Percentiles rank a stretch among this genome's conserved stretches.
These are phyloP conservation scores for Oceanites oceanicus DNA, from an alignment of 2,113 vertebrate species.

Conservation along the genomic window DNA sequence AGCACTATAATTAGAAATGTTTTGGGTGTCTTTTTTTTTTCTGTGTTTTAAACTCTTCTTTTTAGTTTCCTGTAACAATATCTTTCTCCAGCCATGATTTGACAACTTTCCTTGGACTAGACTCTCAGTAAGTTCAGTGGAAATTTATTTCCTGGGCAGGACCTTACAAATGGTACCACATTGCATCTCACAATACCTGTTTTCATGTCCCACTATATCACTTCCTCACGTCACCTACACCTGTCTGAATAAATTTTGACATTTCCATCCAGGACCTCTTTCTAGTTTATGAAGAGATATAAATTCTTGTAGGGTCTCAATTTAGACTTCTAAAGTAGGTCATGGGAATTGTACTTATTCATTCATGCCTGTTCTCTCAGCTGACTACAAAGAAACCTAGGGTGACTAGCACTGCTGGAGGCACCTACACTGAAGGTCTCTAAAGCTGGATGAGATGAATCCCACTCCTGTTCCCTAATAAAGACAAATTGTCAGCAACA, in stretches of 20 bases:
- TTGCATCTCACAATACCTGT: neutral
- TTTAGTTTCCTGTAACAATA: neutral
- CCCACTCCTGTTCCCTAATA: neutral
- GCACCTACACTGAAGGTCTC: neutral
- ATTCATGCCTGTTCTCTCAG: neutral
- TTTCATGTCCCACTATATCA: neutral
- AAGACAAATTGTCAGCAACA: neutral
- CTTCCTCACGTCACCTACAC: neutral
- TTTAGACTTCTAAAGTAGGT: slow-evolving; percentile 48
- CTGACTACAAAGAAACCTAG: neutral
- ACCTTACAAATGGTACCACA: neutral
- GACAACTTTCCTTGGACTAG: neutral
- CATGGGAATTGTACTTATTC: slow-evolving; percentile 1
- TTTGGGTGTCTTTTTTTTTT: neutral
- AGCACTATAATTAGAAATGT: neutral
- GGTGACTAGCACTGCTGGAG: slow-evolving; percentile 9
- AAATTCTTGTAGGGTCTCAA: neutral
- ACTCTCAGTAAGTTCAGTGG: neutral
- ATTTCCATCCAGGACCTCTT: neutral
- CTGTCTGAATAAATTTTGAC: neutral
- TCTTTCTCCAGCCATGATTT: neutral
- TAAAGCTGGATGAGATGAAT: neutral
- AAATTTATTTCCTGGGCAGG: neutral
- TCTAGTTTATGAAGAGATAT: neutral
- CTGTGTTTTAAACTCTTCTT: neutral